Percentiles rank a stretch among this genome's conserved stretches.
These are phyloP conservation scores for Pseudotriccus pelzelni DNA, from an alignment of 2,797 vertebrate species.

Conservation along the genomic window DNA sequence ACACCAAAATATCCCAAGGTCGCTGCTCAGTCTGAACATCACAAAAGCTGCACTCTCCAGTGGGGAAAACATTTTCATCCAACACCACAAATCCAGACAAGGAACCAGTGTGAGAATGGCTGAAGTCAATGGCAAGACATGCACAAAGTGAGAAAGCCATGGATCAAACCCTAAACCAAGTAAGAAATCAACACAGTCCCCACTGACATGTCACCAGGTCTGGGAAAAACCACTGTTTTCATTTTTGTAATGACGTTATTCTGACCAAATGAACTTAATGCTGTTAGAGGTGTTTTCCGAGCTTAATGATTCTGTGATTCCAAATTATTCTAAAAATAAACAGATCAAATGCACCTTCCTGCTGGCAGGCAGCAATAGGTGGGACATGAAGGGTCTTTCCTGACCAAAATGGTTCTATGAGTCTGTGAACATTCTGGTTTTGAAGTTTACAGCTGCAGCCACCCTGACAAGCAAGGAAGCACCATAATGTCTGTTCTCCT, in stretches of 20 bases:
- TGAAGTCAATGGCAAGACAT: neutral
- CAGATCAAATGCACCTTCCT: neutral
- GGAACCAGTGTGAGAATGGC: neutral
- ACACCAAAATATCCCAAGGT: rapidly evolving
- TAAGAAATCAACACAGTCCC: neutral
- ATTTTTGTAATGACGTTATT: neutral
- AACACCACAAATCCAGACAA: neutral
- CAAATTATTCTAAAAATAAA: neutral
- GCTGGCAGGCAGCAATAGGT: neutral
- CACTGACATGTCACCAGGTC: neutral
- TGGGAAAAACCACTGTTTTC: neutral
- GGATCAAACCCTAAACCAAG: neutral
- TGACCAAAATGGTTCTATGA: neutral
- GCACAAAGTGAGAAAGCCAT: rapidly evolving
- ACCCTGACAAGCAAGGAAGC: neutral
- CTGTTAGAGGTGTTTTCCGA: neutral
- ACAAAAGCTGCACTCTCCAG: neutral
- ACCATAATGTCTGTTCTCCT: neutral
- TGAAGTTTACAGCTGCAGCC: neutral
- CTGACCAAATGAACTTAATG: neutral
- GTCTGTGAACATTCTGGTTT: neutral
- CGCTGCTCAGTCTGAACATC: neutral
- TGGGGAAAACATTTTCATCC: neutral
- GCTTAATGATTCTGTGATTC: neutral
- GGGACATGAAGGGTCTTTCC: neutral